Evolutionary conservation across 2,113 vertebrate genomes (phyloP).

Genomic region (Zapus hudsonius): DNA sequence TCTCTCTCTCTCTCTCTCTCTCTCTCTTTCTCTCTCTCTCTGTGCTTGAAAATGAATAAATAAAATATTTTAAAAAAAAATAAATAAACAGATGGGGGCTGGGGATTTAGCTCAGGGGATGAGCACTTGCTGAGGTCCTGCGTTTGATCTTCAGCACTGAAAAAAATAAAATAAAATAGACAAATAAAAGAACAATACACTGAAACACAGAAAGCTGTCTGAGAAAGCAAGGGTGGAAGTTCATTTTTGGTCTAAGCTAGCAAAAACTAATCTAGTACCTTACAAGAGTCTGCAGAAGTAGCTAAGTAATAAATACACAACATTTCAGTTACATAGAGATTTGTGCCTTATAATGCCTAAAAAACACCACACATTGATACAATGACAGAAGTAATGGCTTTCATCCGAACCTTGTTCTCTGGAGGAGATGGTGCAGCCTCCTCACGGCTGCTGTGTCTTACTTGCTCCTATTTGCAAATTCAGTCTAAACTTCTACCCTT

Average conservation of each 20-base stretch:
- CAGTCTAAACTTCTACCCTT: not conserved
- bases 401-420: not conserved
- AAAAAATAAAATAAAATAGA: not conserved
- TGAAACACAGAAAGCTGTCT: constrained; percentile 1
- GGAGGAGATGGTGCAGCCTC: not conserved
- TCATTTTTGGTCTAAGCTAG: constrained; percentile 29
- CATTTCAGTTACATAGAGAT: constrained; percentile 38
- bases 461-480: not conserved
- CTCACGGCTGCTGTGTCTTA: not conserved
- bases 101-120: no score
- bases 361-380: not conserved
- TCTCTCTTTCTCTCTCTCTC: no score
- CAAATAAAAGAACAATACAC: not conserved
- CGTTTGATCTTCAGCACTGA: no score
- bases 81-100: no score
- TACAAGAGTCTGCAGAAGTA: not conserved
- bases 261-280: not conserved
- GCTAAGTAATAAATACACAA: not conserved
- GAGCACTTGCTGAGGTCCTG: no score
- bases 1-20: no score
- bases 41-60: no score
- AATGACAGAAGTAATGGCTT: not conserved
- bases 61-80: no score
- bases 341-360: not conserved
- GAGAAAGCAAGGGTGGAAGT: not conserved